A percentile compares a stretch with the other conserved stretches of the same genome.
Evolutionary conservation across 2,888 invertebrate species (phyloP).

Genomic region (Argyresthia albistria): DNA sequence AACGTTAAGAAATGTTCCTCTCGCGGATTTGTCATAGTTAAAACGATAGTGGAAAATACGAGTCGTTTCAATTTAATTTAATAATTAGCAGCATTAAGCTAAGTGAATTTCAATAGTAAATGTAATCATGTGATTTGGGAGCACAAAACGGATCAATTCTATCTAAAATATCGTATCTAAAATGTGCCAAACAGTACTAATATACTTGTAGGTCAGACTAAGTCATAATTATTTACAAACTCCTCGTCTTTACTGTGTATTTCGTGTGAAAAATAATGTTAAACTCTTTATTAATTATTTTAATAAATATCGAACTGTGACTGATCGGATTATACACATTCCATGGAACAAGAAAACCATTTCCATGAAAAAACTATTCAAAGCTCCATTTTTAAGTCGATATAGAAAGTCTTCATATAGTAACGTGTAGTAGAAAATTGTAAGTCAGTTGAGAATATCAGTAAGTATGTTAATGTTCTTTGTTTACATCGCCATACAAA

Average conservation of each 20-base stretch:
- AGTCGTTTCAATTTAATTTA: conserved; percentile 8
- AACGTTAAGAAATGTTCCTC: conserved; percentile 7
- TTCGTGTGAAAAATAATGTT: not conserved
- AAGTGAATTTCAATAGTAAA: conserved; percentile 6
- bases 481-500: too few relatives aligned
- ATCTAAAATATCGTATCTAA: conserved; percentile 6
- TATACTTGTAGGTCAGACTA: not conserved
- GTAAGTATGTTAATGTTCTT: too few relatives aligned
- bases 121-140: conserved; percentile 27
- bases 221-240: not conserved
- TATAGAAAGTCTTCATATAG: too few relatives aligned
- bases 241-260: not conserved
- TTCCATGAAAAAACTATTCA: too few relatives aligned
- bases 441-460: too few relatives aligned
- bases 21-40: conserved; percentile 49
- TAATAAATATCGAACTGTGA: too few relatives aligned
- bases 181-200: conserved; percentile 14
- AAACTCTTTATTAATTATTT: too few relatives aligned
- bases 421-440: too few relatives aligned
- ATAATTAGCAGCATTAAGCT: conserved; percentile 9
- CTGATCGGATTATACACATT: too few relatives aligned
- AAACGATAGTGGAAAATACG: not conserved
- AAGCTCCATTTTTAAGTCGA: too few relatives aligned
- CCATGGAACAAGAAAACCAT: too few relatives aligned
- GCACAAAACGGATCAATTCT: conserved; percentile 46